A percentile compares a stretch with the other conserved stretches of the same genome.
Evolutionary conservation across 2,113 vertebrate genomes (phyloP).

Genomic region (Nerophis lumbriciformis): DNA sequence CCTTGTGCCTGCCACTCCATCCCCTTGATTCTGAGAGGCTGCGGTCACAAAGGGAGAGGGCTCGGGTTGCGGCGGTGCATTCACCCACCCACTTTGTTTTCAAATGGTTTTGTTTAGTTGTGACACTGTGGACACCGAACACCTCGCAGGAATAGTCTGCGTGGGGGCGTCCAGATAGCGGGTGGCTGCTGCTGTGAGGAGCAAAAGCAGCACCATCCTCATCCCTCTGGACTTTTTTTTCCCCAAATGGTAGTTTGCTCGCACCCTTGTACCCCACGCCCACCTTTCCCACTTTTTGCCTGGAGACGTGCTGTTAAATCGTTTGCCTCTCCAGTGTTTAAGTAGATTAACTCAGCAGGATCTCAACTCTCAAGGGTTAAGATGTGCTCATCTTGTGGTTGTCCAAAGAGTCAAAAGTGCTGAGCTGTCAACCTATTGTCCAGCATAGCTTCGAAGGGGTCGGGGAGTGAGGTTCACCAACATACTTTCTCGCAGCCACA

Average conservation of each 20-base stretch:
- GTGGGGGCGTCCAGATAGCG: slow-evolving; percentile 56
- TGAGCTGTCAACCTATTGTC: no score
- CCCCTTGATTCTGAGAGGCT: slow-evolving; percentile 68
- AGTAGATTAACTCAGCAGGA: slow-evolving; percentile 59
- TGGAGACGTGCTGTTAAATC: slow-evolving; percentile 35
- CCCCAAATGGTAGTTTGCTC: not conserved
- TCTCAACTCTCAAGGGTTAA: slow-evolving; percentile 27
- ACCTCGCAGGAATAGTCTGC: slow-evolving; percentile 73
- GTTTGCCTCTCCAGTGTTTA: slow-evolving; percentile 49
- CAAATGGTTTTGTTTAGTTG: slow-evolving; percentile 84
- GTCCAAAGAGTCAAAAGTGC: no score
- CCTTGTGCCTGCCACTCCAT: slow-evolving; percentile 23
- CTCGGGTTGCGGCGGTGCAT: slow-evolving; percentile 73
- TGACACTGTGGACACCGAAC: slow-evolving; percentile 81
- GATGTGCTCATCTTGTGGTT: slow-evolving; percentile 14
- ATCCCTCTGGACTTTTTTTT: not conserved
- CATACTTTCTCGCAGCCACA: no score
- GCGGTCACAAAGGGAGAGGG: slow-evolving; percentile 61
- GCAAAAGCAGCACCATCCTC: not conserved
- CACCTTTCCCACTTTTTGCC: not conserved
- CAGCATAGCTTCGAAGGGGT: no score
- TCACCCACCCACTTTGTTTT: slow-evolving; percentile 79
- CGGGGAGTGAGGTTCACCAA: no score
- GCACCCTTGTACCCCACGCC: slow-evolving; percentile 13
- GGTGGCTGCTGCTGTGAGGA: slow-evolving; percentile 40